Percentiles rank a stretch among this genome's conserved stretches.
phyloP scores from a whole-genome alignment of 1,140 invertebrate species.

The Bombus superbus region DNA sequence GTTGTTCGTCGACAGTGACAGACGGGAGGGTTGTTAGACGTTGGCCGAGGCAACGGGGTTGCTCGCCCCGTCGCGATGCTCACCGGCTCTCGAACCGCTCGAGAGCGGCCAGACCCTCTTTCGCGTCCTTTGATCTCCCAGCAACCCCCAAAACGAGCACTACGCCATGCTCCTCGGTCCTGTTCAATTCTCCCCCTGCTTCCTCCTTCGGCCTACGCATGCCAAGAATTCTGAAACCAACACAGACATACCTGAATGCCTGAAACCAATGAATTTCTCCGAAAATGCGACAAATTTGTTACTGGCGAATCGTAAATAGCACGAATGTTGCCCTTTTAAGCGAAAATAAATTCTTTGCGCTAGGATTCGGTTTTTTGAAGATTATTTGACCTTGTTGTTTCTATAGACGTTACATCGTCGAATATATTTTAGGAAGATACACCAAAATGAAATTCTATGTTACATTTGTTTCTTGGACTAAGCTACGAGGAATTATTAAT shows the following conservation, averaged over 20 bases:
- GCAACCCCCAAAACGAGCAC: conserved; percentile 55
- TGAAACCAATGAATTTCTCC: neutral
- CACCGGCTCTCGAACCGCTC: conserved; percentile 78
- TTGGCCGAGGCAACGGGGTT: conserved; percentile 78
- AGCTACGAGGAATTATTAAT: too few species aligned
- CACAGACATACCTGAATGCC: conserved; percentile 6
- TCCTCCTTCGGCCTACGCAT: conserved; percentile 76
- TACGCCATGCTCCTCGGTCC: conserved; percentile 57
- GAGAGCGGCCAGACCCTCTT: conserved; percentile 70
- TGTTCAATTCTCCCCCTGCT: conserved; percentile 62
- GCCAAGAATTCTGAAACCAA: conserved; percentile 72
- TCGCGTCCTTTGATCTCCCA: conserved; percentile 65
- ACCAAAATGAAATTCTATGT: too few species aligned
- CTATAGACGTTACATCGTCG: too few species aligned
- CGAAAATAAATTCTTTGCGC: too few species aligned
- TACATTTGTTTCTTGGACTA: too few species aligned
- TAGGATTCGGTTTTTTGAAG: too few species aligned
- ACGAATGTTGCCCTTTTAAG: too few species aligned
- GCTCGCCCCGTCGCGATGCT: conserved; percentile 79
- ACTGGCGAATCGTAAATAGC: too few species aligned
- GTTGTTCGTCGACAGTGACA: conserved; percentile 80
- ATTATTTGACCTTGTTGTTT: too few species aligned
- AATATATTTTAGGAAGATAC: too few species aligned
- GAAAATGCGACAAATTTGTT: conserved; percentile 7
- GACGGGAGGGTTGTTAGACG: conserved; percentile 77